These are phyloP conservation scores for Brachypodius melanocephalos DNA, from an alignment of 2,113 vertebrate genomes.

Conservation along the genomic window DNA sequence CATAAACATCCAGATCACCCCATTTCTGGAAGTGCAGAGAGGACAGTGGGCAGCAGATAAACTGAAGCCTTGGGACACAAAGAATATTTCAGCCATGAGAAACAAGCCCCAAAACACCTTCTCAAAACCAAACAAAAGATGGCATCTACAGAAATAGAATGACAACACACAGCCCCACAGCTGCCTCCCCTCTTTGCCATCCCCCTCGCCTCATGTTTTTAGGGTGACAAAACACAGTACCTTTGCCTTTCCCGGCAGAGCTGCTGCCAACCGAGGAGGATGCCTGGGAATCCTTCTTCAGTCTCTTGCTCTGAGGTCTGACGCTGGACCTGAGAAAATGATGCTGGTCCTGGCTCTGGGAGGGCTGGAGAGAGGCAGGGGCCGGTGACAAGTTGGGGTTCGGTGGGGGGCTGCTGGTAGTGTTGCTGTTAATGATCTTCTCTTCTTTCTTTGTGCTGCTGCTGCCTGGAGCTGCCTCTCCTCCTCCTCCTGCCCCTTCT, in stretches of 20 bases:
- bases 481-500: constrained; percentile 87
- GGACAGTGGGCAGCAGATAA: background rate
- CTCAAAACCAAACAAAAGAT: constrained; percentile 22
- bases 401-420: constrained; percentile 30
- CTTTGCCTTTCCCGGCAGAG: constrained; percentile 78
- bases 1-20: background rate
- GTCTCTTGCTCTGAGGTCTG: constrained; percentile 94
- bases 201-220: background rate
- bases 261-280: constrained; percentile 79
- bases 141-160: background rate
- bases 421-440: constrained; percentile 58
- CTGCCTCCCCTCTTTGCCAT: background rate
- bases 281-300: constrained; percentile 90
- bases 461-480: constrained; percentile 80
- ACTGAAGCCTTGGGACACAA: constrained; percentile 28
- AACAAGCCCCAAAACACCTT: background rate
- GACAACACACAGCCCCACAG: background rate
- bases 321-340: constrained; percentile 98
- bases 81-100: constrained; percentile 6
- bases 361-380: constrained; percentile 72
- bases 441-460: constrained; percentile 73
- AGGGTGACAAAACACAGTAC: constrained; percentile 56
- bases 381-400: constrained; percentile 64
- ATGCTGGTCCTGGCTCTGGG: constrained; percentile 91
- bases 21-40: background rate